Base-by-base conservation (phyloP, 2,888 invertebrate species). In the Diarsia rubi region DNA sequence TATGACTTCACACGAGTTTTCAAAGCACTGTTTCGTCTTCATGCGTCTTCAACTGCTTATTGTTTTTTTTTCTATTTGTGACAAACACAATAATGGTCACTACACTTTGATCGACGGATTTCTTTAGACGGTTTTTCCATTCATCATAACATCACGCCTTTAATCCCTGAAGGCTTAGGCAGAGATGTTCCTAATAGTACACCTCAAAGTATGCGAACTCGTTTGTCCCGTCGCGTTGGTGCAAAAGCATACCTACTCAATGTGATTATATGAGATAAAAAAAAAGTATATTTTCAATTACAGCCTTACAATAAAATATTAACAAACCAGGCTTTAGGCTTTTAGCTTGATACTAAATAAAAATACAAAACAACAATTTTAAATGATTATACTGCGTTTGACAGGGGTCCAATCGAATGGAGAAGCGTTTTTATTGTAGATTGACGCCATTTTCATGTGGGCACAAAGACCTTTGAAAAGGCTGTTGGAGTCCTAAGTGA, bases 311-410 rank as follows among this genome's bases (percentile, higher is more conserved):
- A 24, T 54, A 24, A 14, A 24, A 54, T 1, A 24, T 54, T 24
- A 14, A 1, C 9, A 52, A 52, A 11, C 52, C n/a, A 52, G 5
- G 3, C 8, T 16, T 57, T 57, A 27, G 6, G 62, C 37, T 37
- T 37, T 37, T 37, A 24, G 57, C 6, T 59, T n/a, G n/a, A 42
- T 16, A 62, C 62, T 6, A 6, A 65, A 19, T 24, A 44, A 0
- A 37, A 27, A 4, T 62, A 60, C 6, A 19, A 31, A 74, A 65
- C 24, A 14, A 45, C 27, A 66, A 31, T 44, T 24, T 3, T 8
- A 54, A 60, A 37, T 31, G 12, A 66, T 47, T 52, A 31, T 16
- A 27, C 37, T 79, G 69, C 49, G 27, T 69, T 45, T 69, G 79
- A 79, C 79, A 67, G 19, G 66, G 31, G 49, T 49, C 24, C 12